phyloP scores from a whole-genome alignment of 2,113 vertebrate genomes.

The Carassius gibelio region DNA sequence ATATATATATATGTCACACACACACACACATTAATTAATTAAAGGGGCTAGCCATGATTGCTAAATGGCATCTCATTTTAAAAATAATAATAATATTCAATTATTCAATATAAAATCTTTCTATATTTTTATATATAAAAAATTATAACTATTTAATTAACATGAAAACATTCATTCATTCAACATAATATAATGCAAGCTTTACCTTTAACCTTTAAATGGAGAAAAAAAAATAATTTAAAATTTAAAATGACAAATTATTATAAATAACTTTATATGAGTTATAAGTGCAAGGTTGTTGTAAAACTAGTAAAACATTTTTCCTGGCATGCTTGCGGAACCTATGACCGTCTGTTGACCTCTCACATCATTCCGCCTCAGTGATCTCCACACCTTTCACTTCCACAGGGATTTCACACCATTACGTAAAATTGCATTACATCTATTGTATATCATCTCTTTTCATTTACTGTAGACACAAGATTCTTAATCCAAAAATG shows the following conservation, averaged over 20 bases:
- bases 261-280: background rate
- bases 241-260: background rate
- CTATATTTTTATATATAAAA: too few species aligned
- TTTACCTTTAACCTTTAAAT: background rate
- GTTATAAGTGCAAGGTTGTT: background rate
- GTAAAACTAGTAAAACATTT: background rate
- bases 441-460: background rate
- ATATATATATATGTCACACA: too few species aligned
- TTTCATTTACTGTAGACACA: background rate
- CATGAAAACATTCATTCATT: too few species aligned
- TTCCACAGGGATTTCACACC: constrained; percentile 12
- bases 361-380: constrained; percentile 24
- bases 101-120: background rate
- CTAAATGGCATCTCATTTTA: background rate
- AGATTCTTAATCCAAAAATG: background rate
- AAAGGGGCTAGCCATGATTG: background rate
- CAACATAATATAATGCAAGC: background rate
- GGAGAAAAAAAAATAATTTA: background rate
- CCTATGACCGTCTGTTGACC: constrained; percentile 27
- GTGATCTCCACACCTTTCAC: background rate
- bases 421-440: background rate
- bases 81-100: background rate
- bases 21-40: too few species aligned
- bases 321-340: background rate
- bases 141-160: too few species aligned